Percentiles rank a stretch among this genome's conserved stretches.
These are phyloP conservation scores for Balaeniceps rex DNA, from an alignment of 2,113 vertebrate species.

Conservation along the genomic window DNA sequence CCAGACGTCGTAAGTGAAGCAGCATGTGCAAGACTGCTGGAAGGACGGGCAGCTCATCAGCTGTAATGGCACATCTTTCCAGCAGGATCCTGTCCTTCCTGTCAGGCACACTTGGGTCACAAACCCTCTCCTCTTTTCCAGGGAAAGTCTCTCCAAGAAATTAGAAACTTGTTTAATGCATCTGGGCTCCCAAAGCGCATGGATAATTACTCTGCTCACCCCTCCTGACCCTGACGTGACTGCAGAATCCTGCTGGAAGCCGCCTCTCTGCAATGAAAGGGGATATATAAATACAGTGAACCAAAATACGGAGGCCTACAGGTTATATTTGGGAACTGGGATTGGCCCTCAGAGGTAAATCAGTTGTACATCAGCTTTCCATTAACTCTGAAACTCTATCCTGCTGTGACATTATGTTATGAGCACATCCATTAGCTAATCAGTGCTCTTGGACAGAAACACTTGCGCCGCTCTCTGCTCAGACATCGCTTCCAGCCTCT, in stretches of 20 bases:
- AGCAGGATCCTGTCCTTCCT: conserved; percentile 11
- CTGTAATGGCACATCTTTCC: background rate
- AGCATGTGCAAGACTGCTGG: background rate
- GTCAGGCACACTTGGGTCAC: background rate
- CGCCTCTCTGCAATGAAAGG: background rate
- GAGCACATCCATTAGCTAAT: background rate
- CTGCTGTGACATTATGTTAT: background rate
- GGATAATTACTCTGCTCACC: background rate
- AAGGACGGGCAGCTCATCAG: background rate
- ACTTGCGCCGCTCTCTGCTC: background rate
- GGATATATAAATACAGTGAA: background rate
- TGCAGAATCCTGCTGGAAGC: background rate
- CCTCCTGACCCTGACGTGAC: background rate
- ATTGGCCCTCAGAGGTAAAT: background rate
- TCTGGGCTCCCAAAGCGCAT: background rate
- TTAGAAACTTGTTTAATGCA: conserved; percentile 2
- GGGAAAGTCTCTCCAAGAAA: conserved; percentile 6
- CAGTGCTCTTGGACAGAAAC: background rate
- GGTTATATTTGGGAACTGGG: background rate
- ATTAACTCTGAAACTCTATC: background rate
- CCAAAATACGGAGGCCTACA: background rate
- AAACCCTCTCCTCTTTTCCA: background rate
- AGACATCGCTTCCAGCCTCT: background rate
- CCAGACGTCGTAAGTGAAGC: background rate
- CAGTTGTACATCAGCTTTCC: background rate